phyloP scores from a whole-genome alignment of 1,140 invertebrate species.

The Hyphantria cunea region DNA sequence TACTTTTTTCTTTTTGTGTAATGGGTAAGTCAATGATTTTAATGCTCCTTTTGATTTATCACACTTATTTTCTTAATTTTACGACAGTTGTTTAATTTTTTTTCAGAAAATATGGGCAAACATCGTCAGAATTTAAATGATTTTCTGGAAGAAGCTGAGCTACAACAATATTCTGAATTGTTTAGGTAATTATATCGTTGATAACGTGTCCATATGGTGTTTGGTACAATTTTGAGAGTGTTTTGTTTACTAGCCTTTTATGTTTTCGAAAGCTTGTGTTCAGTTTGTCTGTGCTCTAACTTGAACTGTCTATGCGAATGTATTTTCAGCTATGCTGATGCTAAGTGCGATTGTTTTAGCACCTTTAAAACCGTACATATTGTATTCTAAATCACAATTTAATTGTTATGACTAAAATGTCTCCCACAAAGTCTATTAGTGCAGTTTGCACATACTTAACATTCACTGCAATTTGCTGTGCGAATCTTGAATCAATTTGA shows the following conservation, averaged over 20 bases:
- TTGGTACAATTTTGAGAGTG: not conserved
- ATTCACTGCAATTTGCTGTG: too few species aligned
- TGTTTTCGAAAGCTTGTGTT: not conserved
- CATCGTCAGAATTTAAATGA: conserved; percentile 60
- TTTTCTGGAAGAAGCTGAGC: conserved; percentile 70
- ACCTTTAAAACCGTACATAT: not conserved
- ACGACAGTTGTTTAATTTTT: conserved; percentile 35
- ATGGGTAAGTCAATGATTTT: not conserved
- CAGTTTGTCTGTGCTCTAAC: too few species aligned
- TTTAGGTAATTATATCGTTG: conserved; percentile 57
- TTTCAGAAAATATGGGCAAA: conserved; percentile 55
- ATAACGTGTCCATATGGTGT: not conserved
- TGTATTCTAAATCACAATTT: too few species aligned
- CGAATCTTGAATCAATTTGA: too few species aligned
- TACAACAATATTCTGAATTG: conserved; percentile 67
- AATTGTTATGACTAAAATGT: too few species aligned
- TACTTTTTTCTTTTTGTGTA: not conserved
- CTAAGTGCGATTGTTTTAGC: not conserved
- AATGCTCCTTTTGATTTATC: conserved; percentile 3
- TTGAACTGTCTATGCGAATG: not conserved
- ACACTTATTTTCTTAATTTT: not conserved
- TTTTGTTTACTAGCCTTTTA: not conserved
- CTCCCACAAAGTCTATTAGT: too few species aligned
- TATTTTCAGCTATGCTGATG: not conserved
- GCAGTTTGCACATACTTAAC: too few species aligned